Percentiles rank a stretch among this genome's conserved stretches.
phyloP scores from a whole-genome alignment of 2,797 vertebrate species.

The Spinibarbus caldwelli region DNA sequence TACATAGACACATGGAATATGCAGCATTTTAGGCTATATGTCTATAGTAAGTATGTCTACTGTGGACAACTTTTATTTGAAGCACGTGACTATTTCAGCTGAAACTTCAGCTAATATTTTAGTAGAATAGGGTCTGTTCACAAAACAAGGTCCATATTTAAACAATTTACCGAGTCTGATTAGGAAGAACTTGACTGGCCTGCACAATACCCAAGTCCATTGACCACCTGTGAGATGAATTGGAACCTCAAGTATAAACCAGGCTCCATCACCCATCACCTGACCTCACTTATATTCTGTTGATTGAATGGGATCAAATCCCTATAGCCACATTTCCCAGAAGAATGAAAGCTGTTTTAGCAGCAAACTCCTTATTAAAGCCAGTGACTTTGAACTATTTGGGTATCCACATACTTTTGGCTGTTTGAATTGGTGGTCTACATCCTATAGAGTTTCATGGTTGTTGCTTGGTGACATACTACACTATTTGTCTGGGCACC shows the following conservation, averaged over 20 bases:
- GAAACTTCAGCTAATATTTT: neutral
- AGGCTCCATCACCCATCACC: neutral
- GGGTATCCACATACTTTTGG: neutral
- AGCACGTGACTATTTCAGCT: neutral
- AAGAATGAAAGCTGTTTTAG: neutral
- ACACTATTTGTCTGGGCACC: slow-evolving; percentile 19
- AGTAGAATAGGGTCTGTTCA: neutral
- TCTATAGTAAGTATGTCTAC: no score
- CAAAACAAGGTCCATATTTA: neutral
- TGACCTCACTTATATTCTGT: neutral
- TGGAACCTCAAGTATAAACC: neutral
- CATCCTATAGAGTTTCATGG: neutral
- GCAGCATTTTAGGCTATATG: neutral
- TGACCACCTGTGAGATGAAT: slow-evolving; percentile 4
- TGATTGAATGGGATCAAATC: neutral
- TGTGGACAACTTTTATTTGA: neutral
- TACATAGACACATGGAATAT: neutral
- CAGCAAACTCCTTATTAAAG: neutral
- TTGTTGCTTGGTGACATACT: slow-evolving; percentile 14
- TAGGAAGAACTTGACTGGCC: neutral
- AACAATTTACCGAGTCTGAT: neutral
- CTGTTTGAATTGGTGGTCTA: neutral
- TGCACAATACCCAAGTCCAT: neutral
- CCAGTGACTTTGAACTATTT: slow-evolving; percentile 24
- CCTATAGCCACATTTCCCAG: neutral